Base-by-base conservation (phyloP, 1,140 invertebrate species). In the Phenacoccus solenopsis region DNA sequence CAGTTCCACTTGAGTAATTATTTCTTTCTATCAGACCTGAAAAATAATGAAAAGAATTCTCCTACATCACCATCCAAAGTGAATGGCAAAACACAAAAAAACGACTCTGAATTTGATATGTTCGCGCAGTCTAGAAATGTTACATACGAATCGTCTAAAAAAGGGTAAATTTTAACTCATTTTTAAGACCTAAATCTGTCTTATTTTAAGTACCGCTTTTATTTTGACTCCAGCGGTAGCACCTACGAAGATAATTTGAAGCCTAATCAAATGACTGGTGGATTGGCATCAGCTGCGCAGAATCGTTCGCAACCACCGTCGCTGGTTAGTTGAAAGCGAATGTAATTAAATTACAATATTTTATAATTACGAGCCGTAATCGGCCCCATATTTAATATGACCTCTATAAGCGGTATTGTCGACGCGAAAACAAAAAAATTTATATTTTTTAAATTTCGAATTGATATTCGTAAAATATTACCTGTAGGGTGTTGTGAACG, bases 41-140 rank as follows among this genome's bases (percentile, higher is more conserved):
- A 61, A 71, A 67, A 69, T 78, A 32, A 74, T 75, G 28, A 21
- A 21, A 64, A 71, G 56, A 77, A 64, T 76, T 76, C 68, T 49
- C 28, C 21, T 24, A 49, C 16, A 21, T 70, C 28, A 28, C 71
- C 49, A 32, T 68, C 27, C 30, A 49, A 68, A 71, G 27, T 71
- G 38, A 30, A 68, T 71, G 49, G 72, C n/a, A 57, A 64, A 70
- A n/a, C n/a, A n/a, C 59, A 75, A 30, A 77, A 78, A 61, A 77
- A 76, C 16, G 82, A 83, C 13, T 83, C 82, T 75, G 92, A 94
- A 75, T 96, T 96, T 80, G 92, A 94, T 78, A 91, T 91, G 86
- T 91, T 96, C 81, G 93, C 92, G 59, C 91, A 94, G 76, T 93
- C 91, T 2, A 82, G 93, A 75, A 91, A 88, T 70, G 82, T 85